These are phyloP conservation scores for Pipistrellus nathusii DNA, from an alignment of 2,797 vertebrate genomes.

Conservation along the genomic window DNA sequence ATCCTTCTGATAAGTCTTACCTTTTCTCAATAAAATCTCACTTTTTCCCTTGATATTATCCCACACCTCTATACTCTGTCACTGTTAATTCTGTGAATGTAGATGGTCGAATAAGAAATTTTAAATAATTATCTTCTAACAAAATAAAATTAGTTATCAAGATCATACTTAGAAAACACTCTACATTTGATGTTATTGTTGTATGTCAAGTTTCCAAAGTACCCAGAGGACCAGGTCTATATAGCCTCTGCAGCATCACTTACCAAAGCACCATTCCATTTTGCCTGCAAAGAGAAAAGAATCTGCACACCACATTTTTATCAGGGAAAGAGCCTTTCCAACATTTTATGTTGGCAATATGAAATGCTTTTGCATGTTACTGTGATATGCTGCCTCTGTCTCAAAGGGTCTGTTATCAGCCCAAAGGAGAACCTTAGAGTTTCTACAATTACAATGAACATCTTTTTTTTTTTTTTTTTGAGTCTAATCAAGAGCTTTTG, in stretches of 20 bases:
- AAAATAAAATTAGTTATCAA: not conserved
- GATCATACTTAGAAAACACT: not conserved
- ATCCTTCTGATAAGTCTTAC: not conserved
- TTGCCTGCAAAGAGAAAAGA: not conserved
- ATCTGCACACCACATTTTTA: not conserved
- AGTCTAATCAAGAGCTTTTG: not conserved
- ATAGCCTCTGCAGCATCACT: not conserved
- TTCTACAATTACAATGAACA: not conserved
- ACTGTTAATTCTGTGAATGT: not conserved
- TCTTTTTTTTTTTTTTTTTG: not conserved
- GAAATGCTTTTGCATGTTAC: not conserved
- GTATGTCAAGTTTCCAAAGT: not conserved
- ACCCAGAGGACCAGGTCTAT: not conserved
- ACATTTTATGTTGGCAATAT: not conserved
- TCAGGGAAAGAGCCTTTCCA: not conserved
- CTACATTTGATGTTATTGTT: not conserved
- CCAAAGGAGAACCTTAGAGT: not conserved
- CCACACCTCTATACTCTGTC: not conserved
- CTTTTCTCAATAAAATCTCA: not conserved
- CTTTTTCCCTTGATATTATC: not conserved
- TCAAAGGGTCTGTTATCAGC: not conserved
- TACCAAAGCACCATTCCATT: not conserved
- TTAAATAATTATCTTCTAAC: not conserved
- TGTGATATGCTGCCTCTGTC: not conserved
- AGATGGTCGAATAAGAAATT: not conserved